phyloP scores from a whole-genome alignment of 2,888 invertebrate species.

The Ennomos quercinarius region DNA sequence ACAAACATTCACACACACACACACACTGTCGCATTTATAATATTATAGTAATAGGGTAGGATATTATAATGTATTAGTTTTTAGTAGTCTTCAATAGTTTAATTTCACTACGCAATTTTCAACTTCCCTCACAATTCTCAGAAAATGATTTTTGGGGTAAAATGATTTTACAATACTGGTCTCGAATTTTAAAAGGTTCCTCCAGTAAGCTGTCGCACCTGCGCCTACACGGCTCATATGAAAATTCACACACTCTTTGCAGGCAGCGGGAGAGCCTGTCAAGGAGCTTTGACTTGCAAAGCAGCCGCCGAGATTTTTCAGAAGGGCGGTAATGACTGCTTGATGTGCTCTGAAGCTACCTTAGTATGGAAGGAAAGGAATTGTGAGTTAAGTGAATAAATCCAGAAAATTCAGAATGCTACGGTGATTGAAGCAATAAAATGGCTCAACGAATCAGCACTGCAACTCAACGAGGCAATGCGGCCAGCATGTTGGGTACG shows the following conservation, averaged over 20 bases:
- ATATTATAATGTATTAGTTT: no score
- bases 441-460: no score
- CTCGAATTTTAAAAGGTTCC: conserved; percentile 24
- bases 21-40: no score
- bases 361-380: conserved; percentile 50
- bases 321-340: conserved; percentile 82
- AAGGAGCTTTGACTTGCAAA: conserved; percentile 84
- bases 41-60: no score
- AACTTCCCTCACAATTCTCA: no score
- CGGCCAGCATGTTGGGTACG: no score
- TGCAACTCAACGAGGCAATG: no score
- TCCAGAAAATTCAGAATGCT: no score
- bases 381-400: background rate
- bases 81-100: no score
- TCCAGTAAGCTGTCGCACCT: conserved; percentile 42
- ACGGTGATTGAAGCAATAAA: no score
- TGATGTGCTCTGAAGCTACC: conserved; percentile 64
- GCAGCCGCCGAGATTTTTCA: conserved; percentile 80
- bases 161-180: background rate
- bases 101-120: no score
- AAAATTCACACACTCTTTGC: conserved; percentile 51
- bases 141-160: background rate
- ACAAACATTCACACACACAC: no score
- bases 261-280: conserved; percentile 36
- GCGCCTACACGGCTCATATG: conserved; percentile 47